phyloP scores from a whole-genome alignment of 2,113 vertebrate species.

The Bos javanicus region DNA sequence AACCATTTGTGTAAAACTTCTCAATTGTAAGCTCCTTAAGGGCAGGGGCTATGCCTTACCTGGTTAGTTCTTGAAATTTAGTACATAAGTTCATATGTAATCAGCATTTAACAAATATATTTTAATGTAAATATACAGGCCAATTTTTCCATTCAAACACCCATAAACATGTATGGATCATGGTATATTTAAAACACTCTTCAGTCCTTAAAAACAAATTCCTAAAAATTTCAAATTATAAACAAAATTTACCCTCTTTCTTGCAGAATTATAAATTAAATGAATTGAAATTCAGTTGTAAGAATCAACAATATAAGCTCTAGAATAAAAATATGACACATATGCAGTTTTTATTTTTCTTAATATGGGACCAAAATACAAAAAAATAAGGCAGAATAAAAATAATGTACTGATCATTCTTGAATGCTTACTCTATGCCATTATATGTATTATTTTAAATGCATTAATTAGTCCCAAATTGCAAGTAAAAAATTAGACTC shows the following conservation, averaged over 20 bases:
- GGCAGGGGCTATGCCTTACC: background rate
- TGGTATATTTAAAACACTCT: background rate
- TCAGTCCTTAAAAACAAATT: background rate
- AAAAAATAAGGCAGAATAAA: background rate
- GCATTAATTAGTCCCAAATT: background rate
- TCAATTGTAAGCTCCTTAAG: background rate
- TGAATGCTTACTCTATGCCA: background rate
- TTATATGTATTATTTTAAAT: background rate
- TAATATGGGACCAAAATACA: background rate
- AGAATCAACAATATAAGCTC: background rate
- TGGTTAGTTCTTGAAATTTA: background rate
- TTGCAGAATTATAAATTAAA: background rate
- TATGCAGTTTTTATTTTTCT: background rate
- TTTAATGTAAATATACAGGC: background rate
- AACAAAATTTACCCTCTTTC: background rate
- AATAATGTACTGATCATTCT: background rate
- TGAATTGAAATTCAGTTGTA: background rate
- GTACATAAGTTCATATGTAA: background rate
- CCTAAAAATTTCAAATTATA: background rate
- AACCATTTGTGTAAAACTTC: background rate
- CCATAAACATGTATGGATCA: background rate
- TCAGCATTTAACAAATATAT: background rate
- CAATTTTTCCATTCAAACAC: background rate
- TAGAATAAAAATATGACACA: background rate
- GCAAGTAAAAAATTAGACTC: background rate